These are phyloP conservation scores for Brachionus calyciflorus DNA, from an alignment of 1,140 invertebrate species.

Conservation along the genomic window DNA sequence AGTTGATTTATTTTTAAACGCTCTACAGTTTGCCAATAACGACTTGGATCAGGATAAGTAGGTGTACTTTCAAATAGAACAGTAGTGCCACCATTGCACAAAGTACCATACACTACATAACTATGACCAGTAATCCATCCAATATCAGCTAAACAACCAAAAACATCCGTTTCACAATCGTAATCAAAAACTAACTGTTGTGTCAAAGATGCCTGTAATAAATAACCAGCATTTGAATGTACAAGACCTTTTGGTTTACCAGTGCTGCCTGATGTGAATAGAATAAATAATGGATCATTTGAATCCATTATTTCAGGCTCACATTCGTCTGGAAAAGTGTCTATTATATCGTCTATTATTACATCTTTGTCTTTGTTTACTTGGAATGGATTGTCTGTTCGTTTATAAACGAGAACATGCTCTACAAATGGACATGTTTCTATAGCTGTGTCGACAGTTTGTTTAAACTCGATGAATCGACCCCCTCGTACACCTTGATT, in stretches of 20 bases:
- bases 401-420: conserved; percentile 61
- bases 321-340: conserved; percentile 52
- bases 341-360: conserved; percentile 52
- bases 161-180: conserved; percentile 61
- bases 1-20: conserved; percentile 63
- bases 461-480: conserved; percentile 62
- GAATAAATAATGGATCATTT: conserved; percentile 65
- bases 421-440: conserved; percentile 58
- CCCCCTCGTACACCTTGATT: conserved; percentile 63
- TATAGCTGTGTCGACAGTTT: conserved; percentile 63
- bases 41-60: conserved; percentile 63
- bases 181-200: conserved; percentile 63
- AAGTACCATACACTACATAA: conserved; percentile 65
- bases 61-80: conserved; percentile 66
- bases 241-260: conserved; percentile 65
- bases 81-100: conserved; percentile 64
- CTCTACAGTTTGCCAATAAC: conserved; percentile 65
- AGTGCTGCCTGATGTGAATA: conserved; percentile 66
- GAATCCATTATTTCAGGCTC: conserved; percentile 60
- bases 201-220: conserved; percentile 63
- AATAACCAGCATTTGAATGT: conserved; percentile 64
- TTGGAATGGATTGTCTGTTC: conserved; percentile 52
- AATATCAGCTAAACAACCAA: conserved; percentile 66
- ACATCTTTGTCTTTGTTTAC: conserved; percentile 50
- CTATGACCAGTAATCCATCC: conserved; percentile 67